Base-by-base conservation (phyloP, 2,113 vertebrate genomes). In the Halcyon malimbica region DNA sequence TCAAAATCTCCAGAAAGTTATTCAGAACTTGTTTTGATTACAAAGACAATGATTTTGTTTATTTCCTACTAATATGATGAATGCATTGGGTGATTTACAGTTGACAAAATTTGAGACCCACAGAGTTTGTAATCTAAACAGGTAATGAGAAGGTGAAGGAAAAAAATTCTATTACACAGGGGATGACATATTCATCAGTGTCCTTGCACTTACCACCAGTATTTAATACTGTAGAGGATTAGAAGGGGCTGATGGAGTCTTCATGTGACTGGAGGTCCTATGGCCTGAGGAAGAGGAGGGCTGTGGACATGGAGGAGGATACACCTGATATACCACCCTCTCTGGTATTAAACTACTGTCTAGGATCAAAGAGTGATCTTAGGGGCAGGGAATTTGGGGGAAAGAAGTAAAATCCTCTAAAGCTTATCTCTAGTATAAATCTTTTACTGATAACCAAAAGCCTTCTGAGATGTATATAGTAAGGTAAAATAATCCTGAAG, bases 401-500 rank as follows among this genome's bases (percentile, higher is more conserved):
- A 87, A 67, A 81, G 24, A 41, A 16, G 42, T 60, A 71, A 87
- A 81, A 39, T 5, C 10, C 5, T 53, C n/a, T 65, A 85, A 76
- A 69, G 50, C n/a, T 50, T 4, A 16, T 82, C 48, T 95, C 29
- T 37, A 70, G 19, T 20, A 33, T 51, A 68, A 65, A 94, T 69
- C 29, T 41, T 14, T 60, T 64, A 17, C 35, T 54, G 54, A 9
- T 1, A 2, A 39, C n/a, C 48, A 83, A 73, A 94, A 73, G 28
- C 46, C 26, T 41, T 59, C 24, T 35, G 50, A 88, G 26, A 73
- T 23, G 13, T 26, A 31, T 25, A 16, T 7, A 78, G 25, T 18
- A 20, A 82, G 4, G 20, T 44, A 91, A 94, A 92, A 87, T 33
- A 79, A 76, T 87, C 39, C 39, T 67, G 64, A 86, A 75, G 54